phyloP scores from a whole-genome alignment of 2,797 vertebrate species.

The Pseudocheirus occidentalis region DNA sequence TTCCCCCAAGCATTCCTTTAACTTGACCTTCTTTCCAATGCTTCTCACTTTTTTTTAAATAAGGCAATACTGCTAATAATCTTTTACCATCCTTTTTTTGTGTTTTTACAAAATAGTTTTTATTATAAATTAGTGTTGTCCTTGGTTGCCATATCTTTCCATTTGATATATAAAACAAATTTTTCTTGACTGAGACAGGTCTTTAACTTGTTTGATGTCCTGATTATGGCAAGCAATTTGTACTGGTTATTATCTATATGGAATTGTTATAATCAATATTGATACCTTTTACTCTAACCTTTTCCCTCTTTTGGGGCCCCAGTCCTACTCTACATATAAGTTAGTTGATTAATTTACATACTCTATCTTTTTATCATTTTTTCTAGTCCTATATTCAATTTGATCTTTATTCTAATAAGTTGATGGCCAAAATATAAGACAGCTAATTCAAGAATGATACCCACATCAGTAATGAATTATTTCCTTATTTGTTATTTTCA shows the following conservation, averaged over 20 bases:
- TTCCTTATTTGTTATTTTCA: background rate
- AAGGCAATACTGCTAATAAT: background rate
- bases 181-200: background rate
- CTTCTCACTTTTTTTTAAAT: background rate
- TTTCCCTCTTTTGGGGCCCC: background rate
- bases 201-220: background rate
- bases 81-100: background rate
- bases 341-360: background rate
- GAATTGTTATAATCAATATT: background rate
- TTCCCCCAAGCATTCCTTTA: background rate
- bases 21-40: background rate
- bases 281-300: background rate
- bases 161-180: background rate
- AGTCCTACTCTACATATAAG: background rate
- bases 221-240: background rate
- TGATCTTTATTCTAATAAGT: background rate
- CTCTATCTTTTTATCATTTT: background rate
- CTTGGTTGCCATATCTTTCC: background rate
- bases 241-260: background rate
- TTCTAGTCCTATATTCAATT: background rate
- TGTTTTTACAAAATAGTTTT: background rate
- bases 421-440: background rate
- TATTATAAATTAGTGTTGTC: background rate
- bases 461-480: background rate
- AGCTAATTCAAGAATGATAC: background rate